phyloP scores from a whole-genome alignment of 2,797 vertebrate genomes.

The Pygocentrus nattereri region DNA sequence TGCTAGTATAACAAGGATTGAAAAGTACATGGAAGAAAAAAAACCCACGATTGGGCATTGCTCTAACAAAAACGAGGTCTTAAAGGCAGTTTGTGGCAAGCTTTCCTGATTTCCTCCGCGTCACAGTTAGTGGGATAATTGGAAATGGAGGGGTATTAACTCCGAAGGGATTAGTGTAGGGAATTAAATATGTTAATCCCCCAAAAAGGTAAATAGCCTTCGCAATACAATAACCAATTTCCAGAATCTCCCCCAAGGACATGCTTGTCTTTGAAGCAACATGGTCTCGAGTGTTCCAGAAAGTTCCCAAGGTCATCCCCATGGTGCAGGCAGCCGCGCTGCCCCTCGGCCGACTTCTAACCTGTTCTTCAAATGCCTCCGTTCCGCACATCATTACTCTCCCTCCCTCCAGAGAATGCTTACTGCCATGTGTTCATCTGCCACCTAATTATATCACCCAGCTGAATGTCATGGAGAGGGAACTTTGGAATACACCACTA shows the following conservation, averaged over 20 bases:
- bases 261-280: constrained; percentile 84
- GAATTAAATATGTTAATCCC: constrained; percentile 90
- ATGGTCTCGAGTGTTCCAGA: constrained; percentile 71
- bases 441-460: constrained; percentile 85
- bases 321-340: constrained; percentile 70
- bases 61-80: constrained; percentile 48
- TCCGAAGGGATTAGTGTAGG: constrained; percentile 84
- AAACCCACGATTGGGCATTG: constrained; percentile 28
- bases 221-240: constrained; percentile 89
- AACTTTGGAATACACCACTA: constrained; percentile 67
- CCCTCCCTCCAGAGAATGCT: constrained; percentile 69
- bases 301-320: constrained; percentile 83
- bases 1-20: background rate
- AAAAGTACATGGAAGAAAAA: constrained; percentile 25
- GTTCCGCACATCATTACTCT: constrained; percentile 77
- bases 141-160: constrained; percentile 87
- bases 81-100: constrained; percentile 65
- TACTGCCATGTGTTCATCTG: constrained; percentile 83
- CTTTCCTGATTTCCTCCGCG: constrained; percentile 75
- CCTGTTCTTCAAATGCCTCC: constrained; percentile 79
- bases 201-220: constrained; percentile 89
- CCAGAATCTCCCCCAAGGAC: constrained; percentile 86
- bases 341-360: constrained; percentile 77
- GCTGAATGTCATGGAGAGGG: constrained; percentile 81
- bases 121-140: constrained; percentile 87